phyloP scores from a whole-genome alignment of 2,888 invertebrate species.

The Pseudolycoriella hygida region DNA sequence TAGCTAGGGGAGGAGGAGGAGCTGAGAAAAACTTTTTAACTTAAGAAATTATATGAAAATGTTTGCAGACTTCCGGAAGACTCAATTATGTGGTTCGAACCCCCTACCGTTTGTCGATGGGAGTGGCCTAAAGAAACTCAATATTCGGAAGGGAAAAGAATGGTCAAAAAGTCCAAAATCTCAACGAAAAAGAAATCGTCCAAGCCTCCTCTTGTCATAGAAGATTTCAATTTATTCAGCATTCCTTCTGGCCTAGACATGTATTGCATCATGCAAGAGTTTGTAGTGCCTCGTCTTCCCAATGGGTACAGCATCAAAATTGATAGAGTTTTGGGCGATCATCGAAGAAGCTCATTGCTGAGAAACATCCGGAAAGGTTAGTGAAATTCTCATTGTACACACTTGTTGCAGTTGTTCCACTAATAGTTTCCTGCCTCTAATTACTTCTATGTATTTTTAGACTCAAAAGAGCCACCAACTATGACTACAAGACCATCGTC shows the following conservation, averaged over 20 bases:
- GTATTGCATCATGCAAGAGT: slow-evolving; percentile 22
- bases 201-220: slow-evolving; percentile 17
- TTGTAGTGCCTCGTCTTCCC: slow-evolving; percentile 25
- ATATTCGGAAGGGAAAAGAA: slow-evolving; percentile 23
- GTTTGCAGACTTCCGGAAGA: slow-evolving; percentile 41
- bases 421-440: too few species aligned
- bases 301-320: slow-evolving; percentile 21
- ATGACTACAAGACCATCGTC: background rate
- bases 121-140: slow-evolving; percentile 28
- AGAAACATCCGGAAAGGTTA: slow-evolving; percentile 1
- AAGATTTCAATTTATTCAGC: slow-evolving; percentile 24
- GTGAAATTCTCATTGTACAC: background rate
- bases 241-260: slow-evolving; percentile 25
- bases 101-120: slow-evolving; percentile 60
- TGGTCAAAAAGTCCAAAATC: background rate
- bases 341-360: slow-evolving; percentile 1
- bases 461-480: too few species aligned
- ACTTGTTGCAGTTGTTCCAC: too few species aligned
- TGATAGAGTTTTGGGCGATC: slow-evolving; percentile 14
- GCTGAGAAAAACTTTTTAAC: too few species aligned
- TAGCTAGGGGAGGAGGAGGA: too few species aligned
- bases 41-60: too few species aligned
- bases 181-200: background rate
- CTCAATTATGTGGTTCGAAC: slow-evolving; percentile 55
- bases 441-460: too few species aligned